phyloP scores from a whole-genome alignment of 1,140 invertebrate species.

The Holotrichia oblita region DNA sequence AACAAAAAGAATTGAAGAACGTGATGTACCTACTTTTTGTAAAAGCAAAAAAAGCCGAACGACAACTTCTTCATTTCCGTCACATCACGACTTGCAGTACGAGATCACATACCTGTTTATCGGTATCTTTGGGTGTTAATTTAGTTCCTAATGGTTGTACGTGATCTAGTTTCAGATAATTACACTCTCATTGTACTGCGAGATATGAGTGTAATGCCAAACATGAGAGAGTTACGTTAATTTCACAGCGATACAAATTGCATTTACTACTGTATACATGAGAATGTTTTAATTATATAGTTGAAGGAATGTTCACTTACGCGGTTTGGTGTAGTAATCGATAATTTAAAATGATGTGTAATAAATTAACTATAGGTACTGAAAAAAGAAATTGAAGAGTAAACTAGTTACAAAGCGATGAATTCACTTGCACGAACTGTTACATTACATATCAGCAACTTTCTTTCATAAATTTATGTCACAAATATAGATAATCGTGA shows the following conservation, averaged over 20 bases:
- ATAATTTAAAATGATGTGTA: neutral
- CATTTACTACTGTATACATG: neutral
- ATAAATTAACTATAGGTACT: neutral
- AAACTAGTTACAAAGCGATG: neutral
- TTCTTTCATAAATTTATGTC: constrained; percentile 14
- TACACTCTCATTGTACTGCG: neutral
- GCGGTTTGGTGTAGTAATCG: neutral
- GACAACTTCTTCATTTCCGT: too few species aligned
- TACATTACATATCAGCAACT: neutral
- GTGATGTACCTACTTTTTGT: too few species aligned
- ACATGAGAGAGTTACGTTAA: constrained; percentile 11
- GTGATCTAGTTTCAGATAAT: neutral
- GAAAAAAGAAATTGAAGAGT: too few species aligned
- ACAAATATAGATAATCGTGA: neutral
- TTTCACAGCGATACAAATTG: constrained; percentile 7
- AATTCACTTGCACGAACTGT: neutral
- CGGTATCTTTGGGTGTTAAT: neutral
- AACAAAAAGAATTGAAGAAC: too few species aligned
- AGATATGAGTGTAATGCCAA: neutral
- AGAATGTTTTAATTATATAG: neutral
- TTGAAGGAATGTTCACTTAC: neutral
- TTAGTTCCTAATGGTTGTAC: constrained; percentile 1
- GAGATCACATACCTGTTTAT: too few species aligned
- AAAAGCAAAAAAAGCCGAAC: too few species aligned
- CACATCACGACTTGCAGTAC: too few species aligned